Percentiles rank a stretch among this genome's conserved stretches.
These are phyloP conservation scores for Muscicapa adusta DNA, from an alignment of 2,113 vertebrate species.

Conservation along the genomic window DNA sequence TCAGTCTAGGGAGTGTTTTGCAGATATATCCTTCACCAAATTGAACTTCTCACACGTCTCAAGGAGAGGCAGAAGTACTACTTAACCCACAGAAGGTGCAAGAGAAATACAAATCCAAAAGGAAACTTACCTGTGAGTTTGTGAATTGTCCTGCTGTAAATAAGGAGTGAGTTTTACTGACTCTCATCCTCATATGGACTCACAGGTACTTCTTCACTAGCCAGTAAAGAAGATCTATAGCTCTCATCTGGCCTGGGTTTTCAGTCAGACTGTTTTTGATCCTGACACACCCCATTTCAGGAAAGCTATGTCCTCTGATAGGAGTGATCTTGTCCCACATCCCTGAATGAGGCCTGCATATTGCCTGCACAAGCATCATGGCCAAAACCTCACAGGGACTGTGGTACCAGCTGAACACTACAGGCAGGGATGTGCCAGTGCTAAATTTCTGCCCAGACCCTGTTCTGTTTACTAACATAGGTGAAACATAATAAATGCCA, in stretches of 20 bases:
- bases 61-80: neutral
- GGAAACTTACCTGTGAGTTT: neutral
- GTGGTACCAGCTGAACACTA: neutral
- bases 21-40: neutral
- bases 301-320: neutral
- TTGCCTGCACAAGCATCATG: neutral
- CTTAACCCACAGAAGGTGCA: neutral
- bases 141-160: neutral
- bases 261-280: neutral
- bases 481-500: neutral
- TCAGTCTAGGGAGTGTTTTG: neutral
- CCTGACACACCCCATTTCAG: neutral
- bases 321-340: neutral
- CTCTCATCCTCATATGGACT: neutral
- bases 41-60: fast-evolving
- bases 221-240: neutral
- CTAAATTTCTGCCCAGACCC: neutral
- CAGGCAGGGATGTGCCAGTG: neutral
- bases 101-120: neutral
- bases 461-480: neutral
- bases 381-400: neutral
- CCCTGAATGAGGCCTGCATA: neutral
- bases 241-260: neutral
- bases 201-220: neutral
- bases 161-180: neutral